Evolutionary conservation across 64 coral and sea anemone species (phyloP), one percentile per base, ranked within the genome.

Genomic region (Stylophora pistillata): DNA sequence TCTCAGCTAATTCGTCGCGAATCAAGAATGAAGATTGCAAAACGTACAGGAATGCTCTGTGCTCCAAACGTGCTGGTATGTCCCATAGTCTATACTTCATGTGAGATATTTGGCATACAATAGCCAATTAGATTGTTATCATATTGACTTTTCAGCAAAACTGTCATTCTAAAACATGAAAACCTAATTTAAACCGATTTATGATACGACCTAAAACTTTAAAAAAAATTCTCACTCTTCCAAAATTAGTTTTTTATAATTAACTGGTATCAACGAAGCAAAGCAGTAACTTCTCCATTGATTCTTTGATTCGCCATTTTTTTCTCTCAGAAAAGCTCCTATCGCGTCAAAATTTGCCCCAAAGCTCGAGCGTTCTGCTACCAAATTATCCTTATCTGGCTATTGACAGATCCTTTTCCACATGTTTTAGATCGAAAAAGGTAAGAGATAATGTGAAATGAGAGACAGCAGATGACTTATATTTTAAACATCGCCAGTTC

Each of bases 321-420:
- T 68, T 10, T 28, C 13, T 68, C 1, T 9, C 20, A 76, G 73
- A 52, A 41, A 54, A 41, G 20, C 53, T 33, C 41, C 20, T 76
- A 20, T 76, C 33, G 20, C 30, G 53, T 9, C 33, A 20, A 10
- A 52, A 18, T 54, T 47, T 76, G 10, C 20, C 18, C 9, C 73
- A 23, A 41, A 76, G 73, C 53, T 76, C 73, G n/a, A 76, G 73
- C 21, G 32, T 54, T 23, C 18, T 53, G 15, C 21, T 76, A 11
- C 73, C 73, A 20, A 14, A 53, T 76, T 0, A 76, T 10, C 17
- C 32, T 14, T 53, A 2, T 53, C 37, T 76, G 37, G 73, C 73
- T 0, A 76, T 76, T 76, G 73, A 76, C 53, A 53, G 34, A 76
- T 76, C 73, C 16, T 76, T 52, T 11, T 34, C 73, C 33, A 76